Evolutionary conservation across 2,888 invertebrate genomes (phyloP).

Genomic region (Vesta saturnalis): DNA sequence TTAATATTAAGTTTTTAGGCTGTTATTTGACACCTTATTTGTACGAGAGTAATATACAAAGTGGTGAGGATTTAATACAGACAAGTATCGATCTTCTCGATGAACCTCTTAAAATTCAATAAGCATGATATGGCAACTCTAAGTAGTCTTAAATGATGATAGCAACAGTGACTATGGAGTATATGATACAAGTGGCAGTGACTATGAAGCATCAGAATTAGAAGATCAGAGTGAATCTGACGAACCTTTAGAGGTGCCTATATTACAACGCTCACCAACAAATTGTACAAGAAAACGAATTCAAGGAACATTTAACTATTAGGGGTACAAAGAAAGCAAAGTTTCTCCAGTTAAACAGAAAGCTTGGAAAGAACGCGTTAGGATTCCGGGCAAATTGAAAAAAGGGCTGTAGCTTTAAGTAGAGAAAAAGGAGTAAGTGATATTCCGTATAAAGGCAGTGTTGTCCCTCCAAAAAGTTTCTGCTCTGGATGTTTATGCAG

Average conservation of each 20-base stretch:
- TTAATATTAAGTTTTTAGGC: too few relatives aligned
- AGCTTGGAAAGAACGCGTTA: not conserved
- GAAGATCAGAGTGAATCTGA: not conserved
- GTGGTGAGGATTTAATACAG: too few relatives aligned
- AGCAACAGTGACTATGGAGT: too few relatives aligned
- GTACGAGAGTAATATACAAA: too few relatives aligned
- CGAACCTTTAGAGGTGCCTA: too few relatives aligned
- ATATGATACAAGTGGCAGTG: not conserved
- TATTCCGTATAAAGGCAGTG: not conserved
- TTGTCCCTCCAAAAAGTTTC: not conserved
- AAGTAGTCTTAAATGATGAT: too few relatives aligned
- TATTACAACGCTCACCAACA: too few relatives aligned
- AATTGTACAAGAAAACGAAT: not conserved
- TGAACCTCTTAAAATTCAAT: too few relatives aligned
- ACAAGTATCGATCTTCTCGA: too few relatives aligned
- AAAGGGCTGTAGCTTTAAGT: not conserved
- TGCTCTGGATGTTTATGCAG: not conserved
- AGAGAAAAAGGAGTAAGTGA: conserved; percentile 3
- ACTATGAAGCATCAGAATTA: not conserved
- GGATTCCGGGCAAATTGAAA: not conserved
- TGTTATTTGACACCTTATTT: too few relatives aligned
- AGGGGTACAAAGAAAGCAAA: not conserved
- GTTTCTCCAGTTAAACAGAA: not conserved
- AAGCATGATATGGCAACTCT: too few relatives aligned
- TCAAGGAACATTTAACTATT: not conserved